Percentiles rank a stretch among this genome's conserved stretches.
These are phyloP conservation scores for Proterorhinus semilunaris DNA, from an alignment of 2,113 vertebrate genomes.

Conservation along the genomic window DNA sequence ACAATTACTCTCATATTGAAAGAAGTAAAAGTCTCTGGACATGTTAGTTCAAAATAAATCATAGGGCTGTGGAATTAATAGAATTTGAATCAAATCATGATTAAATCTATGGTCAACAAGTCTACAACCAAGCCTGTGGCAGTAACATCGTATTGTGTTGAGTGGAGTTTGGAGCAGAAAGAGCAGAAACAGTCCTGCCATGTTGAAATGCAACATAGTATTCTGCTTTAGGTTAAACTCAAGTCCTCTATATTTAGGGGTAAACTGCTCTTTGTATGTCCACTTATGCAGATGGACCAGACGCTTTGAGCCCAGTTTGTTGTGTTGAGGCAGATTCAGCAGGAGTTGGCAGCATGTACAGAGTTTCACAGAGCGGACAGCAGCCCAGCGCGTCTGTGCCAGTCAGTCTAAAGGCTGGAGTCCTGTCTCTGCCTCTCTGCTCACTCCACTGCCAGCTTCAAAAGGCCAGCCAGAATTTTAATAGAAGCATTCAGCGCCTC, in stretches of 20 bases:
- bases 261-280: constrained; percentile 5
- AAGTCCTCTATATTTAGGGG: neutral
- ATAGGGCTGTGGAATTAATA: no score
- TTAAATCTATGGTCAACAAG: no score
- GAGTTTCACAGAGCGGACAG: constrained; percentile 37
- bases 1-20: neutral
- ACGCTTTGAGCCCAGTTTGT: constrained; percentile 27
- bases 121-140: no score
- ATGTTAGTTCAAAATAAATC: no score
- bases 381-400: constrained; percentile 39
- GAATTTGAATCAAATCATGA: no score
- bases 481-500: constrained; percentile 45
- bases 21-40: neutral
- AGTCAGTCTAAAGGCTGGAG: constrained; percentile 49
- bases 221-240: neutral
- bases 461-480: constrained; percentile 51
- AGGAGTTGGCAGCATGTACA: constrained; percentile 51
- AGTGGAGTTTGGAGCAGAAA: no score
- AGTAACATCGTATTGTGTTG: no score
- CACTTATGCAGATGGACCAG: constrained; percentile 27
- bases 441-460: constrained; percentile 52
- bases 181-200: neutral
- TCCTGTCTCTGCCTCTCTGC: constrained; percentile 51
- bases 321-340: constrained; percentile 44
- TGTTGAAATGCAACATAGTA: neutral